Evolutionary conservation across 35 echinoderm and acorn worm species (phyloP).

Genomic region (Eucidaris tribuloides): DNA sequence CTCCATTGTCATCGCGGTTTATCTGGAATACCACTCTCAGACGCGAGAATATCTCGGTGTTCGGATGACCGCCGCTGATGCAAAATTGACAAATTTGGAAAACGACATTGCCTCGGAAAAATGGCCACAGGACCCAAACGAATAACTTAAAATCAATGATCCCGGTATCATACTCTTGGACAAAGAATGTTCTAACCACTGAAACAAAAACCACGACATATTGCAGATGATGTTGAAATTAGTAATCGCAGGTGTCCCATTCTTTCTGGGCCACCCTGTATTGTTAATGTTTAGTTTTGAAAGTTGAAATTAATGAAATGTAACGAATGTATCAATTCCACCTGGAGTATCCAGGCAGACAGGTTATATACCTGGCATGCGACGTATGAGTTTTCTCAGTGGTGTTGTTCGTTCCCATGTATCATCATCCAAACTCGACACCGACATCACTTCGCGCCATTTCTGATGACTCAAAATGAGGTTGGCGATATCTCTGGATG

Average conservation of each 20-base stretch:
- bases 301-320: no score
- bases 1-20: no score
- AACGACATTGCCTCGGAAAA: no score
- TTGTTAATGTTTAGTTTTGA: no score
- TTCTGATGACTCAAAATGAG: not conserved
- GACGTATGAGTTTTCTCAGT: constrained; percentile 8
- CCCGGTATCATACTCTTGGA: no score
- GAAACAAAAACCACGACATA: not conserved
- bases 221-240: not conserved
- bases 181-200: not conserved
- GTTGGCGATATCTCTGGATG: not conserved
- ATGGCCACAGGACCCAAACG: no score
- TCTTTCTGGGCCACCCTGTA: no score
- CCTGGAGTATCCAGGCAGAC: not conserved
- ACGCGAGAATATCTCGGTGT: no score
- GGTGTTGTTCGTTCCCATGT: not conserved
- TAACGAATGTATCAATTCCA: not conserved
- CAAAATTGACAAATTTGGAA: no score
- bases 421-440: not conserved
- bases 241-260: not conserved
- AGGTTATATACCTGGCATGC: constrained; percentile 28
- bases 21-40: no score
- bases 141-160: no score
- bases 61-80: no score
- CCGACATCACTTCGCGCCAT: constrained; percentile 6